phyloP scores from a whole-genome alignment of 1,140 invertebrate species.

The Radopholus similis region DNA sequence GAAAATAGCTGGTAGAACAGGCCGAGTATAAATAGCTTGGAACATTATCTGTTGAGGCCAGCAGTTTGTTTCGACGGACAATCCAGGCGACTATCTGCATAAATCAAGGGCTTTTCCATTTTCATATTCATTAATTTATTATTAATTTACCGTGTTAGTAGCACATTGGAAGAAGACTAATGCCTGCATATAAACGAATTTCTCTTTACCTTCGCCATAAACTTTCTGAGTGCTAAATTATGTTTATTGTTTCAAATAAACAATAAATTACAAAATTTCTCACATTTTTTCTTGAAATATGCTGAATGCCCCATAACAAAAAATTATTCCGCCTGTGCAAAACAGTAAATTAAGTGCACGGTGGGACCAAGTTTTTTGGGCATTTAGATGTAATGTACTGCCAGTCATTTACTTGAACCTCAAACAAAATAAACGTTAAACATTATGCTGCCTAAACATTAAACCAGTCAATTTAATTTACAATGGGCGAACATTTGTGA shows the following conservation, averaged over 20 bases:
- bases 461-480: too few relatives aligned
- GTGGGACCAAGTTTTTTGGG: conserved; percentile 31
- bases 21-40: conserved; percentile 36
- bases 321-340: conserved; percentile 41
- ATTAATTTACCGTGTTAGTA: conserved; percentile 24
- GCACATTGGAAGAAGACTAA: conserved; percentile 44
- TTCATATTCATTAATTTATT: background rate
- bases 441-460: too few relatives aligned
- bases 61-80: background rate
- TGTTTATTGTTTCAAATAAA: conserved; percentile 2
- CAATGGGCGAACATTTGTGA: too few relatives aligned
- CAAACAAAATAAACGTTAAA: too few relatives aligned
- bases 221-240: conserved; percentile 35
- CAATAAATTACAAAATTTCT: conserved; percentile 13
- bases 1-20: conserved; percentile 63
- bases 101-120: background rate
- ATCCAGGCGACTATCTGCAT: background rate
- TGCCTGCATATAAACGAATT: conserved; percentile 44
- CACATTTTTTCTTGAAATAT: conserved; percentile 50
- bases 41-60: conserved; percentile 36
- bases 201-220: conserved; percentile 35
- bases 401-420: too few relatives aligned
- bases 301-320: conserved; percentile 37
- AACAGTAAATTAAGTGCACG: conserved; percentile 35
- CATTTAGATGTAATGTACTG: conserved; percentile 19